Base-by-base conservation (phyloP, 2,113 vertebrate species). In the Ursus arctos region DNA sequence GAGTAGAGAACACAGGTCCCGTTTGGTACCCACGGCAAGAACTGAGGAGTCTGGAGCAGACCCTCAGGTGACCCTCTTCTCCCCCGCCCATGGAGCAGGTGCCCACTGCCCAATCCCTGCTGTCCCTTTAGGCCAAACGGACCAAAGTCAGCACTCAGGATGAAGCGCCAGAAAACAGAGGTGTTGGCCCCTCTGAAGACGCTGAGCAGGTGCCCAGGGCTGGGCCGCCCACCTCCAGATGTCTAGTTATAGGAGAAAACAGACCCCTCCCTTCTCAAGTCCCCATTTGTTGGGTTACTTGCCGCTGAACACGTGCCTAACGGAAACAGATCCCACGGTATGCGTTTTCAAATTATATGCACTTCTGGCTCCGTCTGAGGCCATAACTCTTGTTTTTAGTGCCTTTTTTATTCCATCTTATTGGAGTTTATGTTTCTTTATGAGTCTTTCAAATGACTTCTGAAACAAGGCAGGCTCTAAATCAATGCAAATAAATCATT, bases 91-190 rank as follows among this genome's bases (percentile, higher is more conserved):
- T 18, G 9, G 18, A 51, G 22, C 47, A 43, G 53, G 67, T 2
- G 0, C 8, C 2, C n/a, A n/a, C 77, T 51, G 77, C 21, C 19
- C 10, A 2, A 4, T 9, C 16, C n/a, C 61, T 0, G 0, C 12
- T 26, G 18, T 13, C 43, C 24, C 76, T n/a, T 36, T 13, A 79
- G 43, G 47, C 15, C 40, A 15, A 22, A 24, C 36, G n/a, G 91
- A 79, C 74, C 36, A 47, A 55, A 79, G 69, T 31, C 13, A 36
- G 71, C 6, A 0, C 47, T 7, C 0, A 28, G 8, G 51, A 43
- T 8, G 7, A 61, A 51, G 9, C 88, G 11, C 49, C 69, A 80
- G 57, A 28, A 33, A 19, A 65, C 28, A 31, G 55, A n/a, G 40
- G 65, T 0, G 16, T 63, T 11, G 8, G 65, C 19, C 49, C 51